A percentile compares a stretch with the other conserved stretches of the same genome.
Conservation (phyloP, 2,113 vertebrate species). For the Procapra przewalskii region DNA sequence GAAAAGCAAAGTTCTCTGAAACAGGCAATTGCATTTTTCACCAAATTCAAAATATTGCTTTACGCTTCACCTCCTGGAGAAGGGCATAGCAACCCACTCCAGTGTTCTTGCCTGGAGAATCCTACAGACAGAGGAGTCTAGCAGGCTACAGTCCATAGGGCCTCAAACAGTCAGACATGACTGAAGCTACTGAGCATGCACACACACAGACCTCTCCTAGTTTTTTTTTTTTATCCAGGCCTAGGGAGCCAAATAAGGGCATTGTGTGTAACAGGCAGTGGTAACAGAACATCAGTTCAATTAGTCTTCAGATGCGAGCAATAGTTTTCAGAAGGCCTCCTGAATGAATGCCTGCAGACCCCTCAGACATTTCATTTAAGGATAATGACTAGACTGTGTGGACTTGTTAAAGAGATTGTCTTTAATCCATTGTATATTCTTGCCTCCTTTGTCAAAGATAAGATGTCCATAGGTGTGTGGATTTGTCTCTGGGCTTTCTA, state of each 20-base stretch:
- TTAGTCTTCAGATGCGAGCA: background rate
- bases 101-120: background rate
- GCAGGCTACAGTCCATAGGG: background rate
- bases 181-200: background rate
- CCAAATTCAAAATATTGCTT: background rate
- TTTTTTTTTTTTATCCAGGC: background rate
- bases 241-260: background rate
- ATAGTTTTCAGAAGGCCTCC: background rate
- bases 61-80: background rate
- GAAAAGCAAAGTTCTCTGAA: slow-evolving; percentile 3
- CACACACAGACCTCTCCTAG: background rate
- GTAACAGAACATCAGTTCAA: background rate
- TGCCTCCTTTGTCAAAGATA: too few relatives aligned
- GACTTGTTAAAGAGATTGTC: background rate
- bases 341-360: background rate
- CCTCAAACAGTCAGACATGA: background rate
- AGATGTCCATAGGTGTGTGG: too few relatives aligned
- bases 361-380: background rate
- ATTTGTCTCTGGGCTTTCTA: too few relatives aligned
- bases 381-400: background rate
- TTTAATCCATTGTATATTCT: too few relatives aligned
- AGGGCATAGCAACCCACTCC: background rate
- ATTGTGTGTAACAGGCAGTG: background rate
- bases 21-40: background rate
- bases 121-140: background rate